phyloP scores from a whole-genome alignment of 2,113 vertebrate species.

The Neopipo cinnamomea region DNA sequence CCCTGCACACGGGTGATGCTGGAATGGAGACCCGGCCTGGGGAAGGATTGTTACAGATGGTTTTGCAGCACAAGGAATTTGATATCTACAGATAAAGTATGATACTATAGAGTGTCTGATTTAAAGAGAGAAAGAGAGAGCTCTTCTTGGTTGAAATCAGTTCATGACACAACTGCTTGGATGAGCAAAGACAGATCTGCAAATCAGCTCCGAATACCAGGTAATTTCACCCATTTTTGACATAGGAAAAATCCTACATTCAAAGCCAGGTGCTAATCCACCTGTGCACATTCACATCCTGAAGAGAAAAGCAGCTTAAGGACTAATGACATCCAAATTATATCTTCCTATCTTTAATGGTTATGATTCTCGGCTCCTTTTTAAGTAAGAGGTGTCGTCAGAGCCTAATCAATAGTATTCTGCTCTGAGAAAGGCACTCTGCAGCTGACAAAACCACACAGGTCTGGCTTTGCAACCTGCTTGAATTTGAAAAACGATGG shows the following conservation, averaged over 20 bases:
- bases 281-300: neutral
- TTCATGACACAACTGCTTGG: neutral
- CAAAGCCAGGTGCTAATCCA: neutral
- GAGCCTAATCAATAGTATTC: conserved; percentile 51
- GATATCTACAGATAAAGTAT: too few species aligned
- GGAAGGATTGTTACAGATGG: neutral
- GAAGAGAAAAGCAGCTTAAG: neutral
- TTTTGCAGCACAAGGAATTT: neutral
- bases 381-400: neutral
- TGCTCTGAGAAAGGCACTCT: neutral
- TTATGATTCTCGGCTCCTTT: neutral
- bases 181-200: neutral
- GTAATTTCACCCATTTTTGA: neutral
- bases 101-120: neutral
- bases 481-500: neutral
- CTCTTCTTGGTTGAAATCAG: neutral
- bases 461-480: conserved; percentile 2
- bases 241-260: neutral
- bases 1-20: accelerated
- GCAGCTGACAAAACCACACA: neutral
- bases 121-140: neutral
- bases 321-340: conserved; percentile 27
- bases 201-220: neutral
- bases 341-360: neutral
- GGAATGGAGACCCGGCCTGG: neutral